These are phyloP conservation scores for Plebejus anna DNA, from an alignment of 2,888 invertebrate species.

Conservation along the genomic window DNA sequence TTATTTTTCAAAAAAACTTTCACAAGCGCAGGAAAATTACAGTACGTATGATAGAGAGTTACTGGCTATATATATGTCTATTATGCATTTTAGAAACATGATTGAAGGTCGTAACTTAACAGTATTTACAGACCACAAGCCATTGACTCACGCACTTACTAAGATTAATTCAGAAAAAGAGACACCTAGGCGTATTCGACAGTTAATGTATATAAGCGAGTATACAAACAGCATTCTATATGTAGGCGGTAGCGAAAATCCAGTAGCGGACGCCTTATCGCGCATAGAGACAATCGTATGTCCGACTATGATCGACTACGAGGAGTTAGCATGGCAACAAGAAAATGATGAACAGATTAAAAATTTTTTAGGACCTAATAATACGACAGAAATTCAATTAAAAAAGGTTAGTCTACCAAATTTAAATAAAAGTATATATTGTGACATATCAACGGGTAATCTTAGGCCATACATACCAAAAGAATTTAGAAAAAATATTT, in stretches of 20 bases:
- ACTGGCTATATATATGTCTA: slow-evolving; percentile 28
- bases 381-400: background rate
- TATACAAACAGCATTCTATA: slow-evolving; percentile 20
- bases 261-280: slow-evolving; percentile 34
- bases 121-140: slow-evolving; percentile 31
- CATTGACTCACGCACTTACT: slow-evolving; percentile 17
- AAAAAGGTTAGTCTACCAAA: background rate
- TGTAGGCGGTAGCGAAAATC: slow-evolving; percentile 5
- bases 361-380: background rate
- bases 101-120: slow-evolving; percentile 14
- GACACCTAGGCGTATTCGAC: slow-evolving; percentile 28
- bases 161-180: slow-evolving; percentile 10
- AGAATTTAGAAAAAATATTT: slow-evolving; percentile 30
- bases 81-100: slow-evolving; percentile 24
- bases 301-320: slow-evolving; percentile 28
- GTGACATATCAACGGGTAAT: slow-evolving; percentile 30
- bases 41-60: slow-evolving; percentile 27
- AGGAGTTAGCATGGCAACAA: background rate
- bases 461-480: slow-evolving; percentile 29
- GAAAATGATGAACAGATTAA: background rate
- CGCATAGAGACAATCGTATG: slow-evolving; percentile 32
- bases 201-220: slow-evolving; percentile 28
- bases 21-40: slow-evolving; percentile 35
- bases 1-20: slow-evolving; percentile 47
- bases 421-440: background rate